Base-by-base conservation (phyloP, 1,140 invertebrate species). In the Mizuhopecten yessoensis region DNA sequence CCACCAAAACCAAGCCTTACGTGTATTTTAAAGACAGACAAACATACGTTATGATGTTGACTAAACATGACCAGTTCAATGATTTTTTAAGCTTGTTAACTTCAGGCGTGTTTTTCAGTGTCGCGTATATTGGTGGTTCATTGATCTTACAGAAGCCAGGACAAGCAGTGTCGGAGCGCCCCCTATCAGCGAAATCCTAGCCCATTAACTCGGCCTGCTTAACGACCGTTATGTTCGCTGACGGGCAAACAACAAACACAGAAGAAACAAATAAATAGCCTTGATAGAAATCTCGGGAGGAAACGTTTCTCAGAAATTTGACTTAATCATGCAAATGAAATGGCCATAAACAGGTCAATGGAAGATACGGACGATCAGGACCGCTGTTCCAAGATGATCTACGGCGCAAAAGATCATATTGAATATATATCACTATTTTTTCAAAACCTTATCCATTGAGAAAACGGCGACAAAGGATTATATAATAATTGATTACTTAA, bases 241-340 rank as follows among this genome's bases (percentile, higher is more conserved):
- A 75, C 29, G 57, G 57, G 57, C 23, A 75, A 75, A 75, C 57
- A 75, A 29, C n/a, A 75, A 75, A 75, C n/a, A 75, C 23, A 5
- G n/a, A 75, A n/a, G n/a, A 75, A 29, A 29, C 57, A 75, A n/a
- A 75, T 75, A 75, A 75, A 75, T 75, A n/a, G 29, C 11, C 0
- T 9, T 75, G 57, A 75, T 75, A 75, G n/a, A 29, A 75, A 75
- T 75, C 57, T n/a, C 57, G 17, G 23, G 57, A 75, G 57, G 57
- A 75, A 29, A 29, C 29, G 7, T 75, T 75, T 75, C 29, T 75
- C 57, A 75, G 57, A 75, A 75, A 75, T 75, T 75, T 75, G 57
- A 75, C 57, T 75, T 75, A 75, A 75, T 75, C 57, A 75, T n/a
- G 57, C 57, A 75, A 75, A 75, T 75, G 57, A 75, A 75, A 75